Evolutionary conservation across 53 echinoderm and acorn worm genomes (phyloP), one percentile per base, ranked within the genome.

Genomic region (Temnopleurus reevesii): DNA sequence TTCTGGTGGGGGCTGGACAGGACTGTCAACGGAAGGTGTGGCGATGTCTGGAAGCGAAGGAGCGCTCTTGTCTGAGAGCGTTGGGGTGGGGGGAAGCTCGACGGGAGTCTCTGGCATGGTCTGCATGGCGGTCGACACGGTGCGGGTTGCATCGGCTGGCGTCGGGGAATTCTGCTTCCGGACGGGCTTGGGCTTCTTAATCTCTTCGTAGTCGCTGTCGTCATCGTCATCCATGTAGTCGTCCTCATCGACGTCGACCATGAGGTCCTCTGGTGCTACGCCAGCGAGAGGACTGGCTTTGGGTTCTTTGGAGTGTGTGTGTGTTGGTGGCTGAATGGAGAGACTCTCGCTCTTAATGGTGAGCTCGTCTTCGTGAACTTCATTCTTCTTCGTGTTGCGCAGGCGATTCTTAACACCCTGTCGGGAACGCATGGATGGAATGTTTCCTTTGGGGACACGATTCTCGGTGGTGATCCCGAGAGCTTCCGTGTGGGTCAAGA

Each of bases 401-500:
- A 87, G 88, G 29, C 88, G 88, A 47, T 87, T 87, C 76, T 87
- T 87, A 3, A 31, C 71, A 4, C 88, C 88, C 71, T 87, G 88
- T 23, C 88, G 64, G 49, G 88, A 64, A 15, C 88, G 46, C 71
- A 87, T 65, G 17, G 88, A 87, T 35, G 88, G 88, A 64, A 87
- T 71, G 36, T 66, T 65, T 8, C 45, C 53, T 24, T 87, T 87
- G 8, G 88, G 88, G 19, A 71, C 71, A 35, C 88, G 88, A 18
- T 87, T 64, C 34, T 91, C 41, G 0, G 65, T 54, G 54, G 59
- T 80, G 60, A 55, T 83, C 12, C 64, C 82, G 1, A 87, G 77
- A 31, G 82, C 53, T 26, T 80, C 77, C 25, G 58, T 83, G 55
- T 96, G 96, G 10, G 61, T 86, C 81, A 89, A 44, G 44, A 93